Conservation (phyloP, 2,888 invertebrate species). For the Apodemia mormo region DNA sequence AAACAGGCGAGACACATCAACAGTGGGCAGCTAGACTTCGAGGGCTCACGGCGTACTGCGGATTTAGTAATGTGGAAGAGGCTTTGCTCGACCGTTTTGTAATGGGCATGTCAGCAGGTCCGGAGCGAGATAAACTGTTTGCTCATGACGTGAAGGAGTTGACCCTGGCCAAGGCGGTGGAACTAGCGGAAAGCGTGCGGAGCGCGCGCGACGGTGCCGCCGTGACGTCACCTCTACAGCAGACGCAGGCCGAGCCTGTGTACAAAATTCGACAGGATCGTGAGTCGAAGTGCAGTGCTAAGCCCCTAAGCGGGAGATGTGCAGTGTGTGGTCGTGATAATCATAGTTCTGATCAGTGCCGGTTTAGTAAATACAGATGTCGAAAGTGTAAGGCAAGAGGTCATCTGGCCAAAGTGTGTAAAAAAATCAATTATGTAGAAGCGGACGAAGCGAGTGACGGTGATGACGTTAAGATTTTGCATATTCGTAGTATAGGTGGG, state of each 20-base stretch:
- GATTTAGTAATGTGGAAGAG: no score
- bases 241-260: conserved; percentile 2
- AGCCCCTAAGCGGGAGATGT: background rate
- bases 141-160: conserved; percentile 10
- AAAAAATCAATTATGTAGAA: conserved; percentile 1
- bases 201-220: conserved; percentile 25
- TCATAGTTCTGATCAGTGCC: conserved; percentile 4
- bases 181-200: conserved; percentile 28
- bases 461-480: conserved; percentile 1
- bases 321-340: conserved; percentile 9
- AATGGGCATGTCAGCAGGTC: no score
- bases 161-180: conserved; percentile 29
- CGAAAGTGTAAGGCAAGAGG: background rate
- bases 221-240: background rate
- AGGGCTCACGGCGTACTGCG: no score
- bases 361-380: conserved; percentile 13
- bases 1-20: no score
- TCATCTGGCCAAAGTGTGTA: conserved; percentile 17
- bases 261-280: conserved; percentile 15
- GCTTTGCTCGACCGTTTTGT: no score
- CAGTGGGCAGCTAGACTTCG: no score
- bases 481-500: conserved; percentile 9
- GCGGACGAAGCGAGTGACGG: conserved; percentile 4
- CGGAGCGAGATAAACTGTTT: conserved; percentile 6
- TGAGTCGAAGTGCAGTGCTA: background rate